Conservation (phyloP, 2,797 vertebrate genomes). For the Coccyzus lansbergi region DNA sequence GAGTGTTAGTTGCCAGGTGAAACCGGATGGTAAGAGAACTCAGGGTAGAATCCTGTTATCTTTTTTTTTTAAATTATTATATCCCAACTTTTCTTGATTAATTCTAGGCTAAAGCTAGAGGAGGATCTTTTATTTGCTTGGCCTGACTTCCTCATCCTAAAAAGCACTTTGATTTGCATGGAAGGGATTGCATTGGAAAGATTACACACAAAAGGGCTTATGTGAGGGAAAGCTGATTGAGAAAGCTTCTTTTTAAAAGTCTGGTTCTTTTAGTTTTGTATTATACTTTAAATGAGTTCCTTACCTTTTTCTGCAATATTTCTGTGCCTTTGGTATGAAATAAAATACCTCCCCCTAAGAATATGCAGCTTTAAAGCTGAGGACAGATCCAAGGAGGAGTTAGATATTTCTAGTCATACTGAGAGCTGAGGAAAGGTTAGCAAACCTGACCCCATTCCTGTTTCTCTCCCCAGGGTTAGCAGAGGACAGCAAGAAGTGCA, state of each 20-base stretch:
- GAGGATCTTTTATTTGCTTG: constrained; percentile 8
- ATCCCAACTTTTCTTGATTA: background rate
- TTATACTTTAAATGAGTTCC: constrained; percentile 25
- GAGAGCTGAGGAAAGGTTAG: background rate
- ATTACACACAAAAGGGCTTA: constrained; percentile 41
- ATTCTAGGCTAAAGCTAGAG: constrained; percentile 21
- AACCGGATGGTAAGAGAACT: background rate
- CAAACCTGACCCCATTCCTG: background rate
- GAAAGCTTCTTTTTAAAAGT: constrained; percentile 20
- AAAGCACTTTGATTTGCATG: constrained; percentile 43
- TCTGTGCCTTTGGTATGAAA: background rate
- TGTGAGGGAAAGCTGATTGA: constrained; percentile 38
- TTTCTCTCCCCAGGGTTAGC: background rate
- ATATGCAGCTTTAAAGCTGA: background rate
- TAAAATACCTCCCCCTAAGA: background rate
- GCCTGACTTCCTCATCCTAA: constrained; percentile 6
- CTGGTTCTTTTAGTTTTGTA: background rate
- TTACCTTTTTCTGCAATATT: background rate
- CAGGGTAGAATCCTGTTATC: background rate
- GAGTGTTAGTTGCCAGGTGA: background rate
- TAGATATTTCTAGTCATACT: background rate
- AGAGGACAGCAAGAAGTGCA: background rate
- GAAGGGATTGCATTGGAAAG: constrained; percentile 30
- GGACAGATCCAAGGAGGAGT: background rate
- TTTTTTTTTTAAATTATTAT: background rate